Evolutionary conservation across 1,140 invertebrate species (phyloP), one percentile per base, ranked within the genome.

Genomic region (Mesaphorura yosii): DNA sequence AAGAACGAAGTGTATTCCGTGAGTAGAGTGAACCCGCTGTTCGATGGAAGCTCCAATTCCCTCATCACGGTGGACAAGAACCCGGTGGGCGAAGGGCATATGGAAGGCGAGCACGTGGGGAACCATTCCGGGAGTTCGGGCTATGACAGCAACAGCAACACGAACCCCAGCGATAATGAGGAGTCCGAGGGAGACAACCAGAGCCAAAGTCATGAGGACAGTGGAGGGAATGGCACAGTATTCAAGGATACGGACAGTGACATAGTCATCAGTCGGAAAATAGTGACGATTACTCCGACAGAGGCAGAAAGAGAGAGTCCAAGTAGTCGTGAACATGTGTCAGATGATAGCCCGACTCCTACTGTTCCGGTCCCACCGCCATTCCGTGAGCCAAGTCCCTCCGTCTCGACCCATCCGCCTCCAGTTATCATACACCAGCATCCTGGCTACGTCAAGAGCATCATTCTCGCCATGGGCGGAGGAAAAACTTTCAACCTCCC

Each of bases 101-200:
- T 19, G 46, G 28, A 31, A n/a, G 29, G 41, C 49, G 48, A 19
- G 55, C 55, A 19, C 55, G 53, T 31, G n/a, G 53, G 56, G 17
- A 60, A 53, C 27, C 40, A 53, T 48, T 59, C 57, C 10, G 57
- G 61, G 1, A 55, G 51, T 38, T 59, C 57, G 23, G 61, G 61
- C 22, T 63, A 63, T 34, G 61, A 63, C 55, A 55, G 51, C 34
- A n/a, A n/a, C n/a, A n/a, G n/a, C n/a, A n/a, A n/a, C n/a, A n/a
- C n/a, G n/a, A 55, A 55, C 20, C 57, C 57, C 12, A 57, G 52
- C 50, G 51, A 53, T 38, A 57, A 62, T 38, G 52, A 54, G 22
- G 57, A 56, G 12, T 54, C 25, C 14, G 19, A 34, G 31, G 20
- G 48, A 46, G 39, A 17, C 39, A 26, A 31, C 41, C 27, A 41